Conservation (phyloP, 2,888 invertebrate genomes). For the Tetragnatha montana region DNA sequence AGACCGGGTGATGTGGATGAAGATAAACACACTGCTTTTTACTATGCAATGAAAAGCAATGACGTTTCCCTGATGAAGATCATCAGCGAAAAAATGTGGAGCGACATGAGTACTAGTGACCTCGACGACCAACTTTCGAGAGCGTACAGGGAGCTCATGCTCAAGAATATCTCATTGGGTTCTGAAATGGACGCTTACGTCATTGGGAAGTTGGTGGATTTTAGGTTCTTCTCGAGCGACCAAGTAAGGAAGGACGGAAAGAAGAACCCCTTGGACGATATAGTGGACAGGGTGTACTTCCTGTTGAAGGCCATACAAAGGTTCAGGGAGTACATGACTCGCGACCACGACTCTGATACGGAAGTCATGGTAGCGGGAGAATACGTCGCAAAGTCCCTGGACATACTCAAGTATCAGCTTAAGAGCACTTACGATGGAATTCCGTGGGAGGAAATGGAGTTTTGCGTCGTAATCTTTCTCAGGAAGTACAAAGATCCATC, state of each 20-base stretch:
- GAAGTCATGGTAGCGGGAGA: neutral
- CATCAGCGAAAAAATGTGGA: slow-evolving; percentile 39
- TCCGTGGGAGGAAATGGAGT: slow-evolving; percentile 41
- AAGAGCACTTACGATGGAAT: slow-evolving; percentile 16
- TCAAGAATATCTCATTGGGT: slow-evolving; percentile 15
- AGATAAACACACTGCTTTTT: slow-evolving; percentile 30
- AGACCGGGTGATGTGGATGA: slow-evolving; percentile 16
- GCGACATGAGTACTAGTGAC: neutral
- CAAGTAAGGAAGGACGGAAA: neutral
- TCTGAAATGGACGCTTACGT: slow-evolving; percentile 18
- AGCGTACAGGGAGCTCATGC: slow-evolving; percentile 25
- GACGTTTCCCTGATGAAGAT: slow-evolving; percentile 11
- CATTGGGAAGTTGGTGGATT: neutral
- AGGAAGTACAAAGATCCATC: neutral
- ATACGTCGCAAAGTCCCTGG: slow-evolving; percentile 14
- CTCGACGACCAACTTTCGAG: slow-evolving; percentile 39
- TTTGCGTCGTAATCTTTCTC: slow-evolving; percentile 13
- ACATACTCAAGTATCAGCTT: slow-evolving; percentile 22
- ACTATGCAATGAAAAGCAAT: slow-evolving; percentile 38
- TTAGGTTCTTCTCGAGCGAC: neutral
- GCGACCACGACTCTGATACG: neutral
- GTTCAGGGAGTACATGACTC: neutral
- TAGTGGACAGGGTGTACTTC: neutral
- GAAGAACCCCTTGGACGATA: neutral
- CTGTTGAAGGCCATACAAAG: neutral